phyloP scores from a whole-genome alignment of 2,888 invertebrate species.

The Drosophila mercatorum region DNA sequence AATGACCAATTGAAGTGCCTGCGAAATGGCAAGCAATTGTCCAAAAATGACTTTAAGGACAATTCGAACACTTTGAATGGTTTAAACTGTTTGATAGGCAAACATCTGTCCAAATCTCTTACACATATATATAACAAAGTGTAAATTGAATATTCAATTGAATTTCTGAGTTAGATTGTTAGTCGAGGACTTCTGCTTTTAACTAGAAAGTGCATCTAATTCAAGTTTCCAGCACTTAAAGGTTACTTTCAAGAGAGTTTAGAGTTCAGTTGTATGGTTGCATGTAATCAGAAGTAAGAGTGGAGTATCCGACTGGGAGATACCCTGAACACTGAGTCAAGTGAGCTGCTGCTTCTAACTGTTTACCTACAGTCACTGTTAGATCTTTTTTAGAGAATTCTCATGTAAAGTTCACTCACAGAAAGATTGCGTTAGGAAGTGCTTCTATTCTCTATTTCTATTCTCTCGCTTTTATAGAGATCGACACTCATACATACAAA shows the following conservation, averaged over 20 bases:
- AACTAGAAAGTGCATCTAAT: not conserved
- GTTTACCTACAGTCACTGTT: too few species aligned
- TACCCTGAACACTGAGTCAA: not conserved
- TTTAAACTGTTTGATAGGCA: constrained; percentile 8
- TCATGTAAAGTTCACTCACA: too few species aligned
- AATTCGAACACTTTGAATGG: not conserved
- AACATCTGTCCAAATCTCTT: constrained; percentile 7
- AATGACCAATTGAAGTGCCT: constrained; percentile 20
- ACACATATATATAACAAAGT: not conserved
- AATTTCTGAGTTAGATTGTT: not conserved
- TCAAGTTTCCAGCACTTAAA: not conserved
- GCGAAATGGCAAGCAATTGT: constrained; percentile 20
- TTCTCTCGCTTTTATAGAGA: too few species aligned
- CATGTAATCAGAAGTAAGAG: not conserved
- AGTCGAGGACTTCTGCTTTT: not conserved
- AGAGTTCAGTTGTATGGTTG: not conserved
- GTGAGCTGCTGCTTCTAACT: not conserved
- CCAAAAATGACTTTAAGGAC: constrained; percentile 9
- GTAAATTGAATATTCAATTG: constrained; percentile 9
- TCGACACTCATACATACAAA: too few species aligned
- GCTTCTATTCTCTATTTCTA: too few species aligned
- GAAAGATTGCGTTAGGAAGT: too few species aligned
- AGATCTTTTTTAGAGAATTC: too few species aligned
- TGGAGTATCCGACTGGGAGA: not conserved
- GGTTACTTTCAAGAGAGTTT: not conserved